Conservation (phyloP, 1,140 invertebrate genomes). For the Rhynchophorus ferrugineus region DNA sequence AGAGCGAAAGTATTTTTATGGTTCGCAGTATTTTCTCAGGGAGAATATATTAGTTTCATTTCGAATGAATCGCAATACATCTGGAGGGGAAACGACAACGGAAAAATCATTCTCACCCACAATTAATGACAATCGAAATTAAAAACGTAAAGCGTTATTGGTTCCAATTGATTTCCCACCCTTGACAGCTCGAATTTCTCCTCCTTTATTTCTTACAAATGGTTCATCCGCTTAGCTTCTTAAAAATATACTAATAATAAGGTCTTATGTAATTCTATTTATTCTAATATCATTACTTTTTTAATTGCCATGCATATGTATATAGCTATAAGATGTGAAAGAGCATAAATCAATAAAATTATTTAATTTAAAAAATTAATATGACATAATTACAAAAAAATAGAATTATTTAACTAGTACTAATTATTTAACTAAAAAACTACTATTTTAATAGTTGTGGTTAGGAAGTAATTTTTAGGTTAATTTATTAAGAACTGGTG, state of each 20-base stretch:
- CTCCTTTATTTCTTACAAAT: neutral
- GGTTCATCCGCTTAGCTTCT: neutral
- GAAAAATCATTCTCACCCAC: conserved; percentile 34
- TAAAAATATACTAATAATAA: neutral
- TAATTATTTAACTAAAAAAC: too few relatives aligned
- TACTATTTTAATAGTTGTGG: too few relatives aligned
- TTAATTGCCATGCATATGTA: too few relatives aligned
- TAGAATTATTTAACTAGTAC: too few relatives aligned
- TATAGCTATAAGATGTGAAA: too few relatives aligned
- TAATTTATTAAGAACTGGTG: too few relatives aligned
- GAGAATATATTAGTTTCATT: conserved; percentile 42
- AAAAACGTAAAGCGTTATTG: conserved; percentile 39
- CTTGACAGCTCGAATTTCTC: neutral
- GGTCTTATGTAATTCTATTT: too few relatives aligned
- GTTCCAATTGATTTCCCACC: conserved; percentile 24
- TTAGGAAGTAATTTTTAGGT: too few relatives aligned
- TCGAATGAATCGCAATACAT: conserved; percentile 38
- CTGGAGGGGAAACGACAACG: conserved; percentile 24
- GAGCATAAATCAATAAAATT: too few relatives aligned
- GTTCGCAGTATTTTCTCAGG: conserved; percentile 31
- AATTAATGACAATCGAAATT: conserved; percentile 40
- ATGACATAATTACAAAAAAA: too few relatives aligned
- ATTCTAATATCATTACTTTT: too few relatives aligned
- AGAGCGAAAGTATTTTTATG: conserved; percentile 37
- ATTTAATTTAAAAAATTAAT: too few relatives aligned